Conservation (phyloP, 2,113 vertebrate species). For the Neodon shergylaensis region DNA sequence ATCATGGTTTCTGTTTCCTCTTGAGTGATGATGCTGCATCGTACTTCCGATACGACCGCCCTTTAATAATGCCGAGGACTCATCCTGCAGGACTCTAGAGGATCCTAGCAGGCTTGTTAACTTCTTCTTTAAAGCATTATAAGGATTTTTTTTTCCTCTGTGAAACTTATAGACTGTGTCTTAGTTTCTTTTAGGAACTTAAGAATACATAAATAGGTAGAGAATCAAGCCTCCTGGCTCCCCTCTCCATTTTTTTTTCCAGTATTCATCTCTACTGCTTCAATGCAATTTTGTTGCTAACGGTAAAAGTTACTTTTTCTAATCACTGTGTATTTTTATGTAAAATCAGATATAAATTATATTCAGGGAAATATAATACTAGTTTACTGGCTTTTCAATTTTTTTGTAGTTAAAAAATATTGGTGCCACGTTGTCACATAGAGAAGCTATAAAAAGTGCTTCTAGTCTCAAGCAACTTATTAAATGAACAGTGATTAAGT, state of each 20-base stretch:
- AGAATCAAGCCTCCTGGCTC: constrained; percentile 64
- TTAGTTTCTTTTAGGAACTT: constrained; percentile 85
- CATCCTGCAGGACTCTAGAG: constrained; percentile 87
- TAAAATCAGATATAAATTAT: background rate
- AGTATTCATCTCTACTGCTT: constrained; percentile 57
- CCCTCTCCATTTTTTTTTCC: constrained; percentile 48
- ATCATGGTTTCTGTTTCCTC: constrained; percentile 81
- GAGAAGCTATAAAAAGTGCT: background rate
- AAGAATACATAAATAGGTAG: constrained; percentile 76
- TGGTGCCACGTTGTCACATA: background rate
- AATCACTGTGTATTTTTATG: constrained; percentile 38
- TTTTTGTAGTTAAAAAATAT: constrained; percentile 35
- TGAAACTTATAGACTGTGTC: constrained; percentile 81
- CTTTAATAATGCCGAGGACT: constrained; percentile 88
- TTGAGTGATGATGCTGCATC: constrained; percentile 83
- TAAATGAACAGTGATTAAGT: background rate
- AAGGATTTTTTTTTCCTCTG: constrained; percentile 81
- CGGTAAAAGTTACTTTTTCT: constrained; percentile 30
- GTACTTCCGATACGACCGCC: constrained; percentile 83
- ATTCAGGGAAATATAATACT: background rate
- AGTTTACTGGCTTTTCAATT: constrained; percentile 6
- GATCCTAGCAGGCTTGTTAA: constrained; percentile 90
- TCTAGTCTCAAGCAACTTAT: background rate
- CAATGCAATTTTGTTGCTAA: constrained; percentile 28
- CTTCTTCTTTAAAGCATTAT: constrained; percentile 86